A percentile compares a stretch with the other conserved stretches of the same genome.
Conservation (phyloP, 2,888 invertebrate species). For the Aphidoletes aphidimyza region DNA sequence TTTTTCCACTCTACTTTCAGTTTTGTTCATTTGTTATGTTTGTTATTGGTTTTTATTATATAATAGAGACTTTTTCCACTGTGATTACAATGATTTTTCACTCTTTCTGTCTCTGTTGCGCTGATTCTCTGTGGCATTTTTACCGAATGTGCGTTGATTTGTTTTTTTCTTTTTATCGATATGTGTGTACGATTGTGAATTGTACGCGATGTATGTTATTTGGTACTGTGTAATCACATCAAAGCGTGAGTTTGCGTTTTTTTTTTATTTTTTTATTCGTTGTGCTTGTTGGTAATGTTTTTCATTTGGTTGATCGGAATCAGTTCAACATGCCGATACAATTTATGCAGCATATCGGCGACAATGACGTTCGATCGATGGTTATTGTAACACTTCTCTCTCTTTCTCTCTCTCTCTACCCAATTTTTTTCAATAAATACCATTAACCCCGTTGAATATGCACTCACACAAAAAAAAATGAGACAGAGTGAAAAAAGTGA, state of each 20-base stretch:
- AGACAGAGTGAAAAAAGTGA: conserved; percentile 7
- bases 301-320: not conserved
- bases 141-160: not conserved
- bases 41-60: conserved; percentile 53
- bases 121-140: not conserved
- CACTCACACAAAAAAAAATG: no score
- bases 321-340: conserved; percentile 34
- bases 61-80: conserved; percentile 38
- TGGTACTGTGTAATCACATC: not conserved
- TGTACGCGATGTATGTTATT: not conserved
- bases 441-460: conserved; percentile 45
- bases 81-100: conserved; percentile 15
- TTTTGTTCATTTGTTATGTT: conserved; percentile 54
- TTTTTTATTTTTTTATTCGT: not conserved
- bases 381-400: conserved; percentile 47
- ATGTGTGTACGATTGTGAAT: not conserved
- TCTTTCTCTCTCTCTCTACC: no score
- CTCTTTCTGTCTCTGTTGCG: no score
- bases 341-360: not conserved
- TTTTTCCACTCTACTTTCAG: not conserved
- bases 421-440: conserved; percentile 28
- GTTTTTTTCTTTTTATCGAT: conserved; percentile 52
- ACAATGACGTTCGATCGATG: not conserved
- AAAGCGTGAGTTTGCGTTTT: not conserved
- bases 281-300: not conserved